Evolutionary conservation across 2,888 invertebrate species (phyloP).

Genomic region (Drosophila ustulata): DNA sequence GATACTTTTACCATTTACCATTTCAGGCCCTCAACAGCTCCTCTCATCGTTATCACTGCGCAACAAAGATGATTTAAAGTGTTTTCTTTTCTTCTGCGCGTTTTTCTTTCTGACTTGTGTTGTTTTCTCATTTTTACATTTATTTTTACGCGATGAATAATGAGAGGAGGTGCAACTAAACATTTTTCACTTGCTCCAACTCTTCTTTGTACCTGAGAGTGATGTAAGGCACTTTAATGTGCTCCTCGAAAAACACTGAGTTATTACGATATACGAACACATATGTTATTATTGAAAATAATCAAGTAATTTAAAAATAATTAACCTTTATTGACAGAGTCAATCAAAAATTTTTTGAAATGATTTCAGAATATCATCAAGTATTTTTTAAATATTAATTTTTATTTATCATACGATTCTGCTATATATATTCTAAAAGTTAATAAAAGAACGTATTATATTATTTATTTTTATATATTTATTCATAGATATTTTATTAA

Average conservation of each 20-base stretch:
- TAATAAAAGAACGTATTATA: too few relatives aligned
- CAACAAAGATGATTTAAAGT: conserved; percentile 49
- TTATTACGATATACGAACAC: background rate
- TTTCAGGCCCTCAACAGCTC: conserved; percentile 57
- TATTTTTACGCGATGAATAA: conserved; percentile 39
- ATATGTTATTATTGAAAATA: too few relatives aligned
- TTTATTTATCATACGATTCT: too few relatives aligned
- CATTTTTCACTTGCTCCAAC: conserved; percentile 39
- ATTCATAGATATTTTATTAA: too few relatives aligned
- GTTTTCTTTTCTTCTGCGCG: conserved; percentile 15
- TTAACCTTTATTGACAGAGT: too few relatives aligned
- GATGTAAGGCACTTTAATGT: background rate
- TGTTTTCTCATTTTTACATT: conserved; percentile 19
- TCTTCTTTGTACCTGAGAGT: conserved; percentile 1
- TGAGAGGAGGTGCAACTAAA: conserved; percentile 38
- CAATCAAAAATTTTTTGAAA: too few relatives aligned
- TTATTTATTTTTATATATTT: too few relatives aligned
- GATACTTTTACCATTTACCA: conserved; percentile 69
- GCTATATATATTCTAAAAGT: too few relatives aligned
- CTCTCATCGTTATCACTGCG: conserved; percentile 57
- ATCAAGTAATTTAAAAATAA: too few relatives aligned
- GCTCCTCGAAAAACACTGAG: background rate
- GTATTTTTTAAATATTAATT: too few relatives aligned
- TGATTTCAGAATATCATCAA: too few relatives aligned
- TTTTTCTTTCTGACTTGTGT: background rate